These are phyloP conservation scores for Aphidoletes aphidimyza DNA, from an alignment of 2,888 invertebrate species.

Conservation along the genomic window DNA sequence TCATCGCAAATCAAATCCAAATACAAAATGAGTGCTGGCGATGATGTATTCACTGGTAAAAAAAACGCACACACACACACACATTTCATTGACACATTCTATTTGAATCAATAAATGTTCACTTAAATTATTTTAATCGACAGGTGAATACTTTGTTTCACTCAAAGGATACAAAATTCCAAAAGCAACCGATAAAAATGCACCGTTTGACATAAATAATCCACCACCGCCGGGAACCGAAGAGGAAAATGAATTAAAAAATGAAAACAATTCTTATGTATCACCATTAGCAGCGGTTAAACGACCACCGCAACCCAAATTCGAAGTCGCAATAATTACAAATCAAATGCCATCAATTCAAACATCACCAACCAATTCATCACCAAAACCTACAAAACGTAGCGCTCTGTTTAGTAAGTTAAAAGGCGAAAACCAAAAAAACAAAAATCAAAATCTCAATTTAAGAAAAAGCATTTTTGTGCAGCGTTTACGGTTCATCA, in stretches of 20 bases:
- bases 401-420: constrained; percentile 8
- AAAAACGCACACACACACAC: too few species aligned
- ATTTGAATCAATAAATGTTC: too few species aligned
- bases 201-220: background rate
- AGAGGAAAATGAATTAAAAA: background rate
- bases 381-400: background rate
- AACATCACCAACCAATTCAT: background rate
- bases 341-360: background rate
- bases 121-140: too few species aligned
- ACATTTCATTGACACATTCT: background rate
- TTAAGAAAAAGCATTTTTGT: too few species aligned
- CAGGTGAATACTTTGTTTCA: constrained; percentile 10
- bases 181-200: background rate
- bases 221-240: background rate
- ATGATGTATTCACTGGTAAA: background rate
- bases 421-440: background rate
- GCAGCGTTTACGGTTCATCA: too few species aligned
- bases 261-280: background rate
- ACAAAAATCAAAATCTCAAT: too few species aligned
- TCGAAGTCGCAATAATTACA: background rate
- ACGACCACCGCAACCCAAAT: background rate
- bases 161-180: constrained; percentile 34
- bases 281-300: background rate
- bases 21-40: constrained; percentile 9
- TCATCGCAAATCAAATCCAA: background rate